Evolutionary conservation across 2,888 invertebrate genomes (phyloP).

Genomic region (Hedychridium roseum): DNA sequence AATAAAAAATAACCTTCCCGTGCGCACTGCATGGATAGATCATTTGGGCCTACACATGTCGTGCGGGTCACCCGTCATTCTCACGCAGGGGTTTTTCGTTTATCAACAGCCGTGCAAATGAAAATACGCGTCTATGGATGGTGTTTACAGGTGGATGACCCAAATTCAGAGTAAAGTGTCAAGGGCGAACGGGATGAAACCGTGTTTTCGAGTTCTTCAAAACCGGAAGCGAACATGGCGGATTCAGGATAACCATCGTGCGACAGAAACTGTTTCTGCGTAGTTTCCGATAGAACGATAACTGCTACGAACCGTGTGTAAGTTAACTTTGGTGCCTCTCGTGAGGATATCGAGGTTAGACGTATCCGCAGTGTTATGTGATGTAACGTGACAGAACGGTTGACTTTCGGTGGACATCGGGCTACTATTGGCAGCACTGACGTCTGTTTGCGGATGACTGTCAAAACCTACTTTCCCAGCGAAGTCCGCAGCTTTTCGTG

Average conservation of each 20-base stretch:
- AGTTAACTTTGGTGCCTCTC: background rate
- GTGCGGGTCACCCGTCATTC: too few species aligned
- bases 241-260: slow-evolving; percentile 11
- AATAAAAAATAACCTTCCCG: slow-evolving; percentile 38
- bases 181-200: slow-evolving; percentile 12
- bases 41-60: background rate
- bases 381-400: slow-evolving; percentile 23
- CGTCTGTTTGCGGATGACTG: slow-evolving; percentile 57
- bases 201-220: too few species aligned
- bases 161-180: slow-evolving; percentile 9
- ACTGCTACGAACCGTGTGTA: background rate
- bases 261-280: too few species aligned
- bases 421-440: slow-evolving; percentile 43
- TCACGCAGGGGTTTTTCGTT: too few species aligned
- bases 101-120: background rate
- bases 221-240: slow-evolving; percentile 25
- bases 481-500: slow-evolving; percentile 29
- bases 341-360: slow-evolving; percentile 17
- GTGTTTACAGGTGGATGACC: slow-evolving; percentile 4
- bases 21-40: slow-evolving; percentile 20
- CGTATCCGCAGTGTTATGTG: slow-evolving; percentile 11
- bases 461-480: slow-evolving; percentile 56
- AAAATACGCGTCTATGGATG: background rate
- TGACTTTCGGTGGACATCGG: slow-evolving; percentile 6
- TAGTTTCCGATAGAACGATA: background rate